Percentiles rank a stretch among this genome's conserved stretches.
Evolutionary conservation across 2,113 vertebrate species (phyloP).

Genomic region (Microtus pennsylvanicus): DNA sequence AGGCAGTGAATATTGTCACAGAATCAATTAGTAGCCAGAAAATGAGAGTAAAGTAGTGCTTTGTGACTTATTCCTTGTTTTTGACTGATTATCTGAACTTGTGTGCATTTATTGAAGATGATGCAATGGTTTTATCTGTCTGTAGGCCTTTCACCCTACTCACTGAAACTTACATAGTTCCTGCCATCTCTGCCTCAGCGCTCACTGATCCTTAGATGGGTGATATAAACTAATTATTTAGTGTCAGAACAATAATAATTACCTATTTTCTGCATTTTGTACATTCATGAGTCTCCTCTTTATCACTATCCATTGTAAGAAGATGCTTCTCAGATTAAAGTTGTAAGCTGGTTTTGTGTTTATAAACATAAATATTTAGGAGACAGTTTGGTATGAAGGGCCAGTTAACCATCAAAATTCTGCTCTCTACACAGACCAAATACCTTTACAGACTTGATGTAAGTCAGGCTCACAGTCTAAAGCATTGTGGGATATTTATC

Average conservation of each 20-base stretch:
- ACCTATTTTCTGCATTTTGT: no score
- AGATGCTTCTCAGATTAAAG: no score
- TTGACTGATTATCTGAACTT: not conserved
- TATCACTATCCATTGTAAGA: no score
- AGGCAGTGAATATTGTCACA: not conserved
- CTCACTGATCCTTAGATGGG: no score
- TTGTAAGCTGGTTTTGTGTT: no score
- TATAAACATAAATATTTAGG: no score
- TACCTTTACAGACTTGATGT: not conserved
- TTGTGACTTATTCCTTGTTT: accelerated
- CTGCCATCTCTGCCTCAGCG: no score
- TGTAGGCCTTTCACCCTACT: not conserved
- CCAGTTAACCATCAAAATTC: no score
- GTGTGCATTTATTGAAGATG: not conserved
- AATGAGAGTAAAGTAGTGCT: not conserved
- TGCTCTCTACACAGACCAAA: not conserved
- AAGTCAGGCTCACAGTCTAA: not conserved
- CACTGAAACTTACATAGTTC: not conserved
- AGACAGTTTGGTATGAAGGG: no score
- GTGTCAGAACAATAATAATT: no score
- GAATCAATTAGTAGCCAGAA: not conserved
- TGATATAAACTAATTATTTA: no score
- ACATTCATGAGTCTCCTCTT: no score
- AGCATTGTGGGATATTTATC: not conserved
- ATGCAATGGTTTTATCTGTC: not conserved